These are phyloP conservation scores for Drosophila aldrichi DNA, from an alignment of 2,888 invertebrate genomes.

Conservation along the genomic window DNA sequence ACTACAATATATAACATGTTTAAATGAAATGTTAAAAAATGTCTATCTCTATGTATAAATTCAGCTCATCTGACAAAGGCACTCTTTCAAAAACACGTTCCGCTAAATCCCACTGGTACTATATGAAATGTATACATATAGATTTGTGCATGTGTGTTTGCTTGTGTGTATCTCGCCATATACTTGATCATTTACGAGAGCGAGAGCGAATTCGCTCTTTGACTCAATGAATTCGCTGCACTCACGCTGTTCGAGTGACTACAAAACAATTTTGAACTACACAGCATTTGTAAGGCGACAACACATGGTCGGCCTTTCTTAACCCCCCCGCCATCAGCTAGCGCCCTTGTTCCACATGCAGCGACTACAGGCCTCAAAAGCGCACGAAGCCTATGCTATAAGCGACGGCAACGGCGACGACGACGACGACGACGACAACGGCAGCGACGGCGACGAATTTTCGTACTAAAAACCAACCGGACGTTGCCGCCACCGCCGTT, in stretches of 20 bases:
- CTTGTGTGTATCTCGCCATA: slow-evolving; percentile 8
- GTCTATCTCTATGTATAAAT: not conserved
- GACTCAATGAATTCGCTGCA: slow-evolving; percentile 45
- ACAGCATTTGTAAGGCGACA: slow-evolving; percentile 60
- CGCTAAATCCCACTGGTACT: slow-evolving; percentile 35
- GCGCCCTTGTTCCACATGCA: slow-evolving; percentile 53
- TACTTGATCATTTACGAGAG: slow-evolving; percentile 49
- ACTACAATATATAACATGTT: not conserved
- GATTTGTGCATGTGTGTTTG: slow-evolving; percentile 20
- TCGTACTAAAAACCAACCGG: slow-evolving; percentile 79
- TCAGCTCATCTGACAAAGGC: not conserved
- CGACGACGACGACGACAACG: slow-evolving; percentile 24
- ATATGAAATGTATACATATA: slow-evolving; percentile 23
- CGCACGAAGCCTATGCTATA: slow-evolving; percentile 60
- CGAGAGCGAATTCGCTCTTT: slow-evolving; percentile 50
- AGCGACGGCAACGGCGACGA: slow-evolving; percentile 39
- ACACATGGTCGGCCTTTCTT: slow-evolving; percentile 62
- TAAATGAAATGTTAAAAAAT: not conserved
- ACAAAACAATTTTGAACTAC: slow-evolving; percentile 46
- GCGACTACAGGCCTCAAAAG: slow-evolving; percentile 58
- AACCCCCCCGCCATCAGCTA: slow-evolving; percentile 30
- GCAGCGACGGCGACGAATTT: slow-evolving; percentile 59
- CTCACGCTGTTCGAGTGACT: slow-evolving; percentile 25
- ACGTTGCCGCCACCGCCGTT: slow-evolving; percentile 71
- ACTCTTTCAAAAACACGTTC: slow-evolving; percentile 41